Evolutionary conservation across 2,797 vertebrate species (phyloP), one percentile per base, ranked within the genome.

Genomic region (Aplochiton taeniatus): DNA sequence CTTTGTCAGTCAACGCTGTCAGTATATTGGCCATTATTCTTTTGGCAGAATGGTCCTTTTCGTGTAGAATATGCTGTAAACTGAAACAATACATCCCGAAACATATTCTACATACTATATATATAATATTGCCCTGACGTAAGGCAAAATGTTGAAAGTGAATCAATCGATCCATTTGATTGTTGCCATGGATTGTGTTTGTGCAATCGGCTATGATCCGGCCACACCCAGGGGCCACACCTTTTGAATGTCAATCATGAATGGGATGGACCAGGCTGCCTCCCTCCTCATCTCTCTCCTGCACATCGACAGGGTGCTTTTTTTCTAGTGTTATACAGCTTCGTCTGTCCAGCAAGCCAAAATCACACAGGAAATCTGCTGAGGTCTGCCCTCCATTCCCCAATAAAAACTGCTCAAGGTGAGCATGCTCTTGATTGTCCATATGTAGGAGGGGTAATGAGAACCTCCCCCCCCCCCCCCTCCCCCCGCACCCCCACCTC

Each of bases 361-460:
- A n/a, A n/a, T n/a, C n/a, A 56, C 53, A 5, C 52, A 9, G 19
- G 42, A 19, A 42, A 11, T 41, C 8, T 56, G 54, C 42, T 19
- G 8, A 56, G 8, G 54, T 47, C 16, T 12, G 58, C 16, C 14
- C 58, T 9, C 17, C 11, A 10, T 4, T 49, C 14, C 58, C 8
- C 17, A 6, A n/a, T 1, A n/a, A 48, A 47, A 41, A 19, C n/a
- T 18, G 14, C 13, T 48, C 45, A 61, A 61, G 46, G 58, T 48
- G 58, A 48, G 45, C 45, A 0, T 48, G 58, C 44, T 48, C 18
- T 60, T 47, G 46, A 9, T 49, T 31, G 58, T 48, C n/a, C 18
- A 45, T 48, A 20, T 61, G 45, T 20, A 56, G 58, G 12, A 31
- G 46, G 13, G 45, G 16, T 61, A 48, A 61, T 61, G 18, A 61